Evolutionary conservation across 2,888 invertebrate species (phyloP).

Genomic region (Euplagia quadripunctaria): DNA sequence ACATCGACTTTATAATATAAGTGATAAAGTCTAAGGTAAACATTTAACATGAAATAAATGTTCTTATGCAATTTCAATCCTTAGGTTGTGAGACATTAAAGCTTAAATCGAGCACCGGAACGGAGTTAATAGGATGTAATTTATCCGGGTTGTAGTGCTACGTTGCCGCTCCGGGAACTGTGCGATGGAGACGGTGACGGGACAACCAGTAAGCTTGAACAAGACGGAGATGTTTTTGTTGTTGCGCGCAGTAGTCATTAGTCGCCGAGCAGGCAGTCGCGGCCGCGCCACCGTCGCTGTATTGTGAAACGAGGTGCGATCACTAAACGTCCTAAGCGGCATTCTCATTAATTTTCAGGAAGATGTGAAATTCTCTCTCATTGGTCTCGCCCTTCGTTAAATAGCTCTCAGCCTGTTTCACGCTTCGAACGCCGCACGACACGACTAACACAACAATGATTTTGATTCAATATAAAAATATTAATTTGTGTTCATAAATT

Average conservation of each 20-base stretch:
- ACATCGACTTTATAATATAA: constrained; percentile 78
- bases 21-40: constrained; percentile 78
- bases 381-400: constrained; percentile 74
- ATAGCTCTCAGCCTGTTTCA: constrained; percentile 74
- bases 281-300: constrained; percentile 73
- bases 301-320: constrained; percentile 79
- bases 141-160: constrained; percentile 83
- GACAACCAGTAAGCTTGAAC: constrained; percentile 44
- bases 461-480: constrained; percentile 41
- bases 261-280: constrained; percentile 69
- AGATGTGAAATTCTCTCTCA: constrained; percentile 80
- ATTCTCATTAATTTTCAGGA: constrained; percentile 86
- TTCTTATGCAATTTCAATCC: constrained; percentile 84
- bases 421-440: constrained; percentile 46
- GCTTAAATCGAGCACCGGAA: constrained; percentile 84
- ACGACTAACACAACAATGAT: constrained; percentile 28
- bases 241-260: constrained; percentile 78
- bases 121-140: constrained; percentile 86
- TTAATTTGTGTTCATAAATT: constrained; percentile 33
- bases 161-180: constrained; percentile 83
- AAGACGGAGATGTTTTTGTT: constrained; percentile 76
- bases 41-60: constrained; percentile 68
- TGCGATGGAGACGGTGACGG: constrained; percentile 68
- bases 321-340: constrained; percentile 80
- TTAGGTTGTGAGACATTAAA: constrained; percentile 79